Evolutionary conservation across 2,797 vertebrate genomes (phyloP), one percentile per base, ranked within the genome.

Genomic region (Danio choprae): DNA sequence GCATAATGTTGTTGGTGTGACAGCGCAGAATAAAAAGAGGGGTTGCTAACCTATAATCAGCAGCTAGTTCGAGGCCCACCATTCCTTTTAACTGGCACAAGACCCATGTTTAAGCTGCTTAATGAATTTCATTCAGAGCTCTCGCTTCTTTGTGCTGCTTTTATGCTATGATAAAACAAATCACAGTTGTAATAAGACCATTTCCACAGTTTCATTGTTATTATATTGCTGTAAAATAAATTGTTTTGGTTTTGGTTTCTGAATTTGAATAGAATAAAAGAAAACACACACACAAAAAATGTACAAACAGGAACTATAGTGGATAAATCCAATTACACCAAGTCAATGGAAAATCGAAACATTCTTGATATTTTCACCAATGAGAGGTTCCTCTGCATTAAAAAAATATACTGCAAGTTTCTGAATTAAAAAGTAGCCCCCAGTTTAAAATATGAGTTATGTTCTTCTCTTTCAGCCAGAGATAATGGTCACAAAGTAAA

Each of bases 21-120:
- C 74, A 74, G 71, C 0, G 20, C 12, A 4, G 74, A 80, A 83
- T 76, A 71, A 84, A 84, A 86, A 60, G 56, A 62, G 44, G 53
- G 72, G 63, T 58, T 83, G 80, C 68, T 55, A 74, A 62, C 51
- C 46, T 74, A 70, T 82, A 83, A 86, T 86, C 83, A 83, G 72
- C 46, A 2, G 43, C 68, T 40, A 40, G 44, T 80, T 79, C 58
- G 75, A 81, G 81, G 77, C 83, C 81, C 75, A 65, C 75, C 71
- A 74, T 63, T 81, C 72, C 79, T 77, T 82, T 83, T 79, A 82
- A 86, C 75, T 74, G 56, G 75, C 72, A 81, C 79, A 83, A 79
- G 81, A 75, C 78, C 55, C 55, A 60, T 55, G 60, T 62, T 80
- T 83, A 86, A 86, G 85, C 83, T 80, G 62, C 85, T 77, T 84